phyloP scores from a whole-genome alignment of 2,888 invertebrate genomes.

The Kryphioiulus occultus region DNA sequence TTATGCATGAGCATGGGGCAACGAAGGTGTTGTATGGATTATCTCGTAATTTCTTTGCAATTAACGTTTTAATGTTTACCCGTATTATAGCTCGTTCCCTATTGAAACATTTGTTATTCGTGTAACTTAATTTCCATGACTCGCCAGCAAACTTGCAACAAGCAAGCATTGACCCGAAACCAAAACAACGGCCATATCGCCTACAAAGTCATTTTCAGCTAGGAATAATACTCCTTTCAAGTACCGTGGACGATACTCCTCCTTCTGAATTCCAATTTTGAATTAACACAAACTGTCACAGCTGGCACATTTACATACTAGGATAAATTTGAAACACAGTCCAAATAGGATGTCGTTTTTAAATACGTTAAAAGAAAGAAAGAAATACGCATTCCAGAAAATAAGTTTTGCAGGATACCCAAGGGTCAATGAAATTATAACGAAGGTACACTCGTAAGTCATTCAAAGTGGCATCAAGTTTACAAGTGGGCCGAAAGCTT shows the following conservation, averaged over 20 bases:
- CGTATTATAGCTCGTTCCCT: not conserved
- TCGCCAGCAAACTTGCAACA: not conserved
- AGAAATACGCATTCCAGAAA: no score
- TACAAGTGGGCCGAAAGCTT: no score
- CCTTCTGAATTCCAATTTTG: not conserved
- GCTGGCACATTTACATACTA: not conserved
- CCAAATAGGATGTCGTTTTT: no score
- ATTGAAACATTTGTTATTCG: not conserved
- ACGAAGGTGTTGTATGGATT: constrained; percentile 27
- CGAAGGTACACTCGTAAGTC: no score
- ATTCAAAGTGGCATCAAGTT: no score
- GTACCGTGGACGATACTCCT: not conserved
- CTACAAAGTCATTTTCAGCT: not conserved
- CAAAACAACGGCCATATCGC: not conserved
- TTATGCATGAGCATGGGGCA: constrained; percentile 24
- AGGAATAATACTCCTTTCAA: not conserved
- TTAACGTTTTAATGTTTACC: constrained; percentile 35
- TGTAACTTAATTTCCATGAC: constrained; percentile 10
- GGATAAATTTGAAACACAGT: no score
- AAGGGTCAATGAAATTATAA: not conserved
- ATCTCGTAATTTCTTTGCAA: constrained; percentile 13
- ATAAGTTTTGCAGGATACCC: no score
- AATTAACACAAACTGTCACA: not conserved
- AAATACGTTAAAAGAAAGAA: no score
- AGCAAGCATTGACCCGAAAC: not conserved